Conservation (phyloP, 2,888 invertebrate species). For the Melinopterus prodromus region DNA sequence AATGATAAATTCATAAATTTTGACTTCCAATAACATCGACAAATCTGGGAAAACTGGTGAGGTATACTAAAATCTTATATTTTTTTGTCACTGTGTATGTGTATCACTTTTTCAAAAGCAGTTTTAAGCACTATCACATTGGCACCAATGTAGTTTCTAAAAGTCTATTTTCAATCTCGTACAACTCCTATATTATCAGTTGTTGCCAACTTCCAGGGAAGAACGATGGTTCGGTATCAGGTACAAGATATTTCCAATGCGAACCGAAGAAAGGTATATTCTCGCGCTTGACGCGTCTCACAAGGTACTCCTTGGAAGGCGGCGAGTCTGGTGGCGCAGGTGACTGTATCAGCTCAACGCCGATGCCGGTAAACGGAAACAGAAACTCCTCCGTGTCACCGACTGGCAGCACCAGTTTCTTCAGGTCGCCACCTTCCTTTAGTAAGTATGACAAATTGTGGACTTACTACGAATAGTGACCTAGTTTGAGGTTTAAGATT, state of each 20-base stretch:
- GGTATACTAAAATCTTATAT: too few relatives aligned
- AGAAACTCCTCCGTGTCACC: slow-evolving; percentile 55
- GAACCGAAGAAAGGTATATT: slow-evolving; percentile 93
- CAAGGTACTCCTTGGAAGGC: slow-evolving; percentile 72
- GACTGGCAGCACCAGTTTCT: slow-evolving; percentile 52
- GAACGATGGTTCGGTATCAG: slow-evolving; percentile 95
- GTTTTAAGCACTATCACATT: too few relatives aligned
- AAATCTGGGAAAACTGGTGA: too few relatives aligned
- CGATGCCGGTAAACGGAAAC: slow-evolving; percentile 50
- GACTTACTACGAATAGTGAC: neutral
- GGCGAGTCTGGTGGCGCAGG: slow-evolving; percentile 54
- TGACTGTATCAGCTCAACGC: slow-evolving; percentile 43
- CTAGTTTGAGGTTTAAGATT: neutral
- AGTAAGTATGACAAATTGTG: slow-evolving; percentile 46
- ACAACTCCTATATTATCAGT: too few relatives aligned
- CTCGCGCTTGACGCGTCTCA: slow-evolving; percentile 86
- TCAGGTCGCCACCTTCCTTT: slow-evolving; percentile 51
- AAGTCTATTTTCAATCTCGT: too few relatives aligned
- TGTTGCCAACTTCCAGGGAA: slow-evolving; percentile 72
- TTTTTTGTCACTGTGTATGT: too few relatives aligned
- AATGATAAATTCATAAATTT: too few relatives aligned
- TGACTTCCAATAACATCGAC: too few relatives aligned
- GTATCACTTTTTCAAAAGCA: too few relatives aligned
- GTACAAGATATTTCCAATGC: slow-evolving; percentile 93
- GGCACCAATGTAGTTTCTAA: too few relatives aligned